Base-by-base conservation (phyloP, 1,140 invertebrate species). In the Contarinia nasturtii region DNA sequence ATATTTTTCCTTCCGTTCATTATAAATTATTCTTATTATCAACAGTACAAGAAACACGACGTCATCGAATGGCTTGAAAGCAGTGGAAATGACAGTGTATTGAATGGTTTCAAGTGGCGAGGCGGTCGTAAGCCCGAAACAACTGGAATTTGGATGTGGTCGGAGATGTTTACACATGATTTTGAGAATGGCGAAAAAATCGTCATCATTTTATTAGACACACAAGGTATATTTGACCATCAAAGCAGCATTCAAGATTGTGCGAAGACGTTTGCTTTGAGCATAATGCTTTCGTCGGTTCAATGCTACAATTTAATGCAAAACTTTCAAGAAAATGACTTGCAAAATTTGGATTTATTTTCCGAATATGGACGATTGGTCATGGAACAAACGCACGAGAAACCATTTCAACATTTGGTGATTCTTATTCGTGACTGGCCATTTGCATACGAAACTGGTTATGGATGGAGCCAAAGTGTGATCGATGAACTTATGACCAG, bases 381-480 rank as follows among this genome's bases (percentile, higher is more conserved):
- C 18, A 64, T 95, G 44, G 90, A 91, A 54, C 88, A 89, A 59
- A 84, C 85, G 43, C 83, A 83, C 40, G 75, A 80, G 54, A 86
- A 86, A 51, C 89, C 94, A 5, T 97, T 97, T 66, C 93, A 98
- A 70, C 78, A 82, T 57, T 68, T 99, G 33, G 80, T 92, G 57
- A 98, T 99, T 67, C 74, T 99, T 7, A 84, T 99, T 1, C 70
- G 95, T 48, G 95, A 98, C 67, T 99, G 95, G 95, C 88, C 89
- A 64, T 98, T 88, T 65, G 92, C 94, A 0, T 98, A 98, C 65
- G 94, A 99, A 64, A 85, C 87, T 8, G 67, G 79, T 5, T 99
- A 95, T 67, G 96, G 96, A 0, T 73, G 79, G 14, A 93, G 93
- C 2, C 68, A 77, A 50, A 68, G 77, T 52, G 80, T 97, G n/a